phyloP scores from a whole-genome alignment of 2,113 vertebrate species.

The Acanthisitta chloris region DNA sequence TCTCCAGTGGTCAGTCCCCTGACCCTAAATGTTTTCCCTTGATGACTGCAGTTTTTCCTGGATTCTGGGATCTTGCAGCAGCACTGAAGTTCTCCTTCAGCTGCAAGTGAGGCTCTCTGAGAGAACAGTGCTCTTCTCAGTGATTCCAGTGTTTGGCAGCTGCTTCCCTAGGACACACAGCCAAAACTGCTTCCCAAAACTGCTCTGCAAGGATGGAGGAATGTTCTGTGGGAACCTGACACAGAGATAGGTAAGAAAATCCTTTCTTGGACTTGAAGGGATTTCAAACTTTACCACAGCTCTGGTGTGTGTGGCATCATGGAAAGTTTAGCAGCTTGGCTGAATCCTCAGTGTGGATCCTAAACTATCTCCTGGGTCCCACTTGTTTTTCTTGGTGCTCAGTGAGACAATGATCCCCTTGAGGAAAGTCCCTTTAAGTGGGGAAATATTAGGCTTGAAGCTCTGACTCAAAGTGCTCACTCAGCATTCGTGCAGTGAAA shows the following conservation, averaged over 20 bases:
- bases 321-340: not conserved
- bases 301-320: not conserved
- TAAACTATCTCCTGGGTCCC: slow-evolving; percentile 2
- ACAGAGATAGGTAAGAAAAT: not conserved
- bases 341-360: not conserved
- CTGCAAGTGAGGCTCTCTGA: not conserved
- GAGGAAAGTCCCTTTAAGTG: slow-evolving; percentile 1
- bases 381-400: slow-evolving; percentile 27
- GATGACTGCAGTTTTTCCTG: not conserved
- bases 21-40: not conserved
- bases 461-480: not conserved
- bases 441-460: not conserved
- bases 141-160: not conserved
- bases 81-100: not conserved
- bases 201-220: not conserved
- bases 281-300: not conserved
- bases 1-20: not conserved
- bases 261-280: not conserved
- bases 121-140: not conserved
- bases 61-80: not conserved
- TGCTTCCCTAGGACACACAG: not conserved
- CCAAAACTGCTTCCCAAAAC: not conserved
- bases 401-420: not conserved
- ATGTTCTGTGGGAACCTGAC: not conserved
- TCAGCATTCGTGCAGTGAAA: not conserved